A percentile compares a stretch with the other conserved stretches of the same genome.
phyloP scores from a whole-genome alignment of 2,113 vertebrate genomes.

The Dasyornis broadbenti region DNA sequence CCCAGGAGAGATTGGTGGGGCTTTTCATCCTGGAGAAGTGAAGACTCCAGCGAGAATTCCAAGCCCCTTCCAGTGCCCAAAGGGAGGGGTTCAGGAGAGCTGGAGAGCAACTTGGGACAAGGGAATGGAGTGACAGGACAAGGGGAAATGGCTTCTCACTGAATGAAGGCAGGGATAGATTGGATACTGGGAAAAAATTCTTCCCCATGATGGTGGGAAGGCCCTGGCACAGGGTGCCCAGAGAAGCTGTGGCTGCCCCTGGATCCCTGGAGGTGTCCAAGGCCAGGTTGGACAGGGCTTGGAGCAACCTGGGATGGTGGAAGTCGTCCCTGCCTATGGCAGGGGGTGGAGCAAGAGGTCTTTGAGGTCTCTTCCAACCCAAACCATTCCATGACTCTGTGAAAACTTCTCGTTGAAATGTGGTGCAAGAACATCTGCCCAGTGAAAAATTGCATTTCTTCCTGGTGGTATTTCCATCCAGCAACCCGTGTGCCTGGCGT shows the following conservation, averaged over 20 bases:
- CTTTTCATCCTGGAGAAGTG: not conserved
- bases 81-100: not conserved
- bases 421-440: not conserved
- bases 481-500: rapidly evolving
- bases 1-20: not conserved
- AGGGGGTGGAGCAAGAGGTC: no score
- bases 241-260: not conserved
- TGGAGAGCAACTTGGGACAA: not conserved
- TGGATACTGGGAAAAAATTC: not conserved
- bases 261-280: not conserved
- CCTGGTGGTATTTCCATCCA: not conserved
- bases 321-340: not conserved
- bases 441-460: not conserved
- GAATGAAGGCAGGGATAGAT: not conserved
- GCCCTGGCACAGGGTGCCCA: not conserved
- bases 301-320: not conserved
- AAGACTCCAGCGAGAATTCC: not conserved
- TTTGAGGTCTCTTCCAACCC: not conserved
- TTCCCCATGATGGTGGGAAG: rapidly evolving
- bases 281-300: rapidly evolving
- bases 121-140: not conserved
- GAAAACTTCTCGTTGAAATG: not conserved
- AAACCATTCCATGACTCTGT: not conserved
- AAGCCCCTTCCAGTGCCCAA: not conserved
- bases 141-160: not conserved